Percentiles rank a stretch among this genome's conserved stretches.
Evolutionary conservation across 2,797 vertebrate species (phyloP).

Genomic region (Dendrocincla tyrannina): DNA sequence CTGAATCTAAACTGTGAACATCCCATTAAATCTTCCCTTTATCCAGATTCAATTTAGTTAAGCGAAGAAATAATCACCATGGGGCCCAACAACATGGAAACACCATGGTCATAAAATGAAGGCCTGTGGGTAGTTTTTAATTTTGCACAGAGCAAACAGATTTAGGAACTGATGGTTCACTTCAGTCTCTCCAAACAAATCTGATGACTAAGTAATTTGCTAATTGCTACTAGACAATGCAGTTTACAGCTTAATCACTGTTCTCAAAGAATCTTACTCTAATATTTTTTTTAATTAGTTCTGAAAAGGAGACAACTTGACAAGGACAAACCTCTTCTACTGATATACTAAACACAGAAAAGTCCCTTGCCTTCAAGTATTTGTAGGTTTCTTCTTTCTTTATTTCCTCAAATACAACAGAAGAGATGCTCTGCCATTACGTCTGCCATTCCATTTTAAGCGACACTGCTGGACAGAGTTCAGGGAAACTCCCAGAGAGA

Average conservation of each 20-base stretch:
- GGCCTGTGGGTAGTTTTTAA: not conserved
- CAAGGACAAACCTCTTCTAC: not conserved
- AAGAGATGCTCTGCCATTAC: not conserved
- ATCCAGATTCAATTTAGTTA: constrained; percentile 27
- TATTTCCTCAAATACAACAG: not conserved
- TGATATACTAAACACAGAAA: not conserved
- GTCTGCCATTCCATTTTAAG: not conserved
- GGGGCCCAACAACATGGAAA: not conserved
- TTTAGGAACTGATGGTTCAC: not conserved
- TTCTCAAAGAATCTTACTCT: not conserved
- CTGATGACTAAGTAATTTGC: not conserved
- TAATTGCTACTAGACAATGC: not conserved
- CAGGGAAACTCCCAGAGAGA: not conserved
- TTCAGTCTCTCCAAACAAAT: constrained; percentile 1
- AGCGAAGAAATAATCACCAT: constrained; percentile 2
- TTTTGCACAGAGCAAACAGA: not conserved
- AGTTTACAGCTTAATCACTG: not conserved
- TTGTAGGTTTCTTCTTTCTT: not conserved
- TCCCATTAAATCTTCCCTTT: not conserved
- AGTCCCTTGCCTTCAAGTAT: not conserved
- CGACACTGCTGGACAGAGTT: not conserved
- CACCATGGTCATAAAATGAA: not conserved
- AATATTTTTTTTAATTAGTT: not conserved
- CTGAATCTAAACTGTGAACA: not conserved
- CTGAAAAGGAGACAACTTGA: not conserved